Base-by-base conservation (phyloP, 92 coral and sea anemone species). In the Phenganax subtilis region DNA sequence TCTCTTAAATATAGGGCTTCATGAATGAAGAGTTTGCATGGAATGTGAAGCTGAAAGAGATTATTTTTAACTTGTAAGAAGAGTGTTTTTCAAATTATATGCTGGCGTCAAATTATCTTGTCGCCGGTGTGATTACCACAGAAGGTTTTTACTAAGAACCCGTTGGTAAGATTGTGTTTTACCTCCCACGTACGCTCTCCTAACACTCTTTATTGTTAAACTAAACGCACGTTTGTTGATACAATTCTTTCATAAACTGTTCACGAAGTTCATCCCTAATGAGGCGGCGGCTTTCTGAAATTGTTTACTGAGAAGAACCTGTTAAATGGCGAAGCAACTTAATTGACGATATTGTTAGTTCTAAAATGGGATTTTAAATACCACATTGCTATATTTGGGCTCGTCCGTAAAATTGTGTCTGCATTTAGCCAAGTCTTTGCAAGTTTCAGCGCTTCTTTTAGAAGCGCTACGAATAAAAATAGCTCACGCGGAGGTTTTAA, bases 141-240 rank as follows among this genome's bases (percentile, higher is more conserved):
- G 31, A 12, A 66, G 14, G 54, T 30, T 68, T 68, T 28, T 68
- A 53, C 52, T 28, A 14, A 37, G 47, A 37, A 37, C 54, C 73
- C 47, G 73, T 37, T 37, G 47, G 47, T 37, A 37, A 37, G 5
- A 37, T 37, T 29, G 63, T 75, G 44, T 75, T 58, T 57, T 6
- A 76, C 81, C 81, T 76, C 81, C 81, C 81, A 76, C 81, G 81
- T 76, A 54, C 27, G 67, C 30, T 1, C 54, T 76, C 3, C 54
- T n/a, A 59, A 57, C 70, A 76, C 15, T 57, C 30, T 58, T 25
- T 76, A 76, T 76, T 76, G 70, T 76, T 76, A 58, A 57, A 76
- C 81, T 59, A 76, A 76, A 76, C 70, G 70, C 20, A 17, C 65
- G 69, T 76, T 76, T 76, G 81, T 76, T 76, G 81, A 76, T 60